Evolutionary conservation across 1,140 invertebrate genomes (phyloP), one percentile per base, ranked within the genome.

Genomic region (Campoletis sonorensis): DNA sequence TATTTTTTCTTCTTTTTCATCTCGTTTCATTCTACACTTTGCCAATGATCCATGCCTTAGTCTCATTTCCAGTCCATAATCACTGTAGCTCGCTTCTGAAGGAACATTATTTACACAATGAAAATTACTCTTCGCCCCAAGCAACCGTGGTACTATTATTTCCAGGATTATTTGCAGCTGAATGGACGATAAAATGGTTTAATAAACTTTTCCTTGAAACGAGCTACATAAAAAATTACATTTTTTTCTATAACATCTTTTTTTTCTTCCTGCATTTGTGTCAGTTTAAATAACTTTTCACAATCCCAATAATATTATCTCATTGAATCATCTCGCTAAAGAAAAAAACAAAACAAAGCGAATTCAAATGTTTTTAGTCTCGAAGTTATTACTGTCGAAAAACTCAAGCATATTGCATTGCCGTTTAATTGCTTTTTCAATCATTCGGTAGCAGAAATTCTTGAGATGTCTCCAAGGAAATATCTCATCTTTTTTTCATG

Each of bases 51-150:
- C 15, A 18, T 77, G 26, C 54, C 51, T 61, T 7, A 58, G 5
- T 77, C 51, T 77, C 51, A 77, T 77, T 77, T 77, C 51, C 51
- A 37, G 54, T 8, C 49, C 51, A 61, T 61, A 58, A 70, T 70
- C 51, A 21, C 61, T 23, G 23, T 10, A 26, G 61, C 61, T 64
- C 61, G 51, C 61, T 64, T 13, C 61, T 64, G 11, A 26, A 64
- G n/a, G 61, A 64, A 23, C 61, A 26, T 26, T 23, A 23, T 54
- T 54, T 54, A 54, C 61, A 23, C 61, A 27, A 64, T 26, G 21
- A 64, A 64, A 64, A 26, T 26, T 64, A 58, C 61, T 27, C 21
- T 27, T 27, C 23, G 21, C 61, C 61, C 61, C 23, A 23, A 23
- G n/a, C 11, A 26, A 26, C 61, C 23, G 61, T 23, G n/a, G 21